Percentiles rank a stretch among this genome's conserved stretches.
Evolutionary conservation across 2,888 invertebrate species (phyloP).

Genomic region (Nomada ferruginata): DNA sequence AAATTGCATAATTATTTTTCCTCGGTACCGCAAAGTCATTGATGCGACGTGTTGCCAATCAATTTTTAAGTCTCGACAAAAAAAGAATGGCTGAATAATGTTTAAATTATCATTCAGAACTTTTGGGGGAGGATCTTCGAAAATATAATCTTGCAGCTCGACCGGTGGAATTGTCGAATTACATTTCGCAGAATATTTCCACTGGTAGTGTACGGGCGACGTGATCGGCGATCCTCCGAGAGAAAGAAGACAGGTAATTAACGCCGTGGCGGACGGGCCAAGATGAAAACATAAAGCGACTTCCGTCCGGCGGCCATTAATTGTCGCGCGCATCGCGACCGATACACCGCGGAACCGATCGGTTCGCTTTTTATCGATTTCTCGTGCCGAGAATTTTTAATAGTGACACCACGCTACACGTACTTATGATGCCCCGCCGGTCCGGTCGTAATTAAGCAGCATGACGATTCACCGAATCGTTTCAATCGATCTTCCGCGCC

Average conservation of each 20-base stretch:
- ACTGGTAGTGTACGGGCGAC: not conserved
- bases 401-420: constrained; percentile 49
- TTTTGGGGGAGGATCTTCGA: too few species aligned
- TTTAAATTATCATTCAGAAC: too few species aligned
- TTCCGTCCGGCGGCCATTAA: constrained; percentile 59
- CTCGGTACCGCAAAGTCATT: too few species aligned
- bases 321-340: constrained; percentile 54
- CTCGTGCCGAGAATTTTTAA: constrained; percentile 61
- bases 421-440: constrained; percentile 40
- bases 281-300: constrained; percentile 62
- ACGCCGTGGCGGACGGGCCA: constrained; percentile 50
- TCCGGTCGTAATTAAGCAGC: constrained; percentile 42
- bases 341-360: constrained; percentile 51
- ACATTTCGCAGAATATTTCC: too few species aligned
- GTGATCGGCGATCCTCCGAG: constrained; percentile 9
- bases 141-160: too few species aligned
- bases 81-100: too few species aligned
- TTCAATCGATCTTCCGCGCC: not conserved
- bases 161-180: too few species aligned
- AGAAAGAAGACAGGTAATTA: constrained; percentile 54
- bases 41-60: too few species aligned
- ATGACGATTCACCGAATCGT: not conserved
- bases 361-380: constrained; percentile 58
- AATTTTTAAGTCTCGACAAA: too few species aligned
- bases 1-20: too few species aligned